A percentile compares a stretch with the other conserved stretches of the same genome.
These are phyloP conservation scores for Nannoperca obscura DNA, from an alignment of 2,797 vertebrate genomes.

Conservation along the genomic window DNA sequence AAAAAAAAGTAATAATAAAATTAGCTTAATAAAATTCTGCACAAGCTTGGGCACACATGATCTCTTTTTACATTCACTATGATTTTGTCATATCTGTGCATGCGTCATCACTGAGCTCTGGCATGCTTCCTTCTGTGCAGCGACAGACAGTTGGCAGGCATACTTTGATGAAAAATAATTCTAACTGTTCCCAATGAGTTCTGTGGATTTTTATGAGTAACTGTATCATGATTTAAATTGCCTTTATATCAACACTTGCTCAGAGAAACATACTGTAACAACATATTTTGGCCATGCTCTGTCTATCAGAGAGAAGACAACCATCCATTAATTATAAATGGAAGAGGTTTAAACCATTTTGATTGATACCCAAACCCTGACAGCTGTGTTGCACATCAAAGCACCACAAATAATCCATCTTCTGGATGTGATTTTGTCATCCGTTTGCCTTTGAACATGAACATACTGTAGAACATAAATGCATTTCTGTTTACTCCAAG, in stretches of 20 bases:
- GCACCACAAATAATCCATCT: conserved; percentile 6
- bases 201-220: conserved; percentile 33
- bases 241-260: conserved; percentile 26
- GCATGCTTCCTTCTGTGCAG: conserved; percentile 10
- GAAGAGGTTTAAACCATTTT: conserved; percentile 22
- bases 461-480: neutral
- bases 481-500: conserved; percentile 1
- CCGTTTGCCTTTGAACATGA: conserved; percentile 4
- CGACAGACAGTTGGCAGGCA: conserved; percentile 23
- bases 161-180: conserved; percentile 38
- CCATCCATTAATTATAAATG: conserved; percentile 15
- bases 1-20: neutral
- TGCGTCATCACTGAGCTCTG: neutral
- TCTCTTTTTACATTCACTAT: neutral
- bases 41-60: neutral
- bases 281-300: neutral
- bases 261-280: neutral
- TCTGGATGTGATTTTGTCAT: neutral
- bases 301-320: conserved; percentile 15
- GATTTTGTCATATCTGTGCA: neutral
- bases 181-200: conserved; percentile 29
- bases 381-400: conserved; percentile 25
- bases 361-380: conserved; percentile 18
- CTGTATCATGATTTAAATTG: conserved; percentile 31
- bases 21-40: neutral